phyloP scores from a whole-genome alignment of 2,113 vertebrate species.

The Barbus barbus region DNA sequence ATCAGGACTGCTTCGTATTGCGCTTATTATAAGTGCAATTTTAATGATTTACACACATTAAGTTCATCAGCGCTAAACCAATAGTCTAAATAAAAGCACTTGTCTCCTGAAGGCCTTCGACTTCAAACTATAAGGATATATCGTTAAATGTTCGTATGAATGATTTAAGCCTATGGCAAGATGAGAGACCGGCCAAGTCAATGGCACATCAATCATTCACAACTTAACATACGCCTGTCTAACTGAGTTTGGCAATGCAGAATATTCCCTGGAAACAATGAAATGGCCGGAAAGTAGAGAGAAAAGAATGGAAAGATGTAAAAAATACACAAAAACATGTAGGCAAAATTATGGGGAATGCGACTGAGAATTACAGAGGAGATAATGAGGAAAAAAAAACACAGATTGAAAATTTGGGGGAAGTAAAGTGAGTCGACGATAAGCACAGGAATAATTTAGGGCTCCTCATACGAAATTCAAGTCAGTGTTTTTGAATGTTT shows the following conservation, averaged over 20 bases:
- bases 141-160: slow-evolving; percentile 27
- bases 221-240: not conserved
- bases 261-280: slow-evolving; percentile 45
- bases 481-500: not conserved
- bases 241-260: slow-evolving; percentile 11
- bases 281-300: not conserved
- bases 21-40: not conserved
- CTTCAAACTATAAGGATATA: slow-evolving; percentile 25
- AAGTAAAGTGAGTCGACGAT: not conserved
- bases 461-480: not conserved
- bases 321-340: not conserved
- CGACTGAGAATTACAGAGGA: not conserved
- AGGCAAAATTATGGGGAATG: slow-evolving; percentile 1
- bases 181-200: slow-evolving; percentile 12
- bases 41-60: slow-evolving; percentile 7
- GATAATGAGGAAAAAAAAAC: not conserved
- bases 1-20: slow-evolving; percentile 17
- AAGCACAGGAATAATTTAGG: not conserved
- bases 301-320: not conserved
- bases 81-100: slow-evolving; percentile 19
- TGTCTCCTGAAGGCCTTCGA: slow-evolving; percentile 11
- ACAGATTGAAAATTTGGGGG: not conserved
- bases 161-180: slow-evolving; percentile 37
- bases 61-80: slow-evolving; percentile 6
- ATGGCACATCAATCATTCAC: slow-evolving; percentile 38